These are phyloP conservation scores for Chaitophorus viminalis DNA, from an alignment of 2,888 invertebrate genomes.

Conservation along the genomic window DNA sequence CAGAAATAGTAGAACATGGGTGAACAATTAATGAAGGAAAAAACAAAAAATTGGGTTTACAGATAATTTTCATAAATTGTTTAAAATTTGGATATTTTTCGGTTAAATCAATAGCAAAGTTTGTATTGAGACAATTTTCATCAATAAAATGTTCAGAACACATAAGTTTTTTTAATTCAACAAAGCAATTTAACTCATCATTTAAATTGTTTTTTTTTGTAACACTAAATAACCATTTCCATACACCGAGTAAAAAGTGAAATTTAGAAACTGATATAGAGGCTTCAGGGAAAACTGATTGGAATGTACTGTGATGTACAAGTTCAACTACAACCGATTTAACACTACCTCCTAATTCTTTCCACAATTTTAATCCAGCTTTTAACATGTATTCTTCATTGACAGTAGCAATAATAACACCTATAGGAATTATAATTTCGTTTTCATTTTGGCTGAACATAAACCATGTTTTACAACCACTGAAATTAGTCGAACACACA, in stretches of 20 bases:
- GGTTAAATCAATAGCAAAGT: background rate
- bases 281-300: conserved; percentile 41
- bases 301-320: background rate
- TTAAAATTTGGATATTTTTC: conserved; percentile 16
- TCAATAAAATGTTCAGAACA: conserved; percentile 4
- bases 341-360: conserved; percentile 8
- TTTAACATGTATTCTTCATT: conserved; percentile 7
- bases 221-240: conserved; percentile 30
- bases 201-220: background rate
- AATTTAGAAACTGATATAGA: conserved; percentile 39
- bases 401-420: conserved; percentile 18
- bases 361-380: conserved; percentile 12
- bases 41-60: background rate
- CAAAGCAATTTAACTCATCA: conserved; percentile 23
- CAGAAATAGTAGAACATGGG: conserved; percentile 20
- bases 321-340: conserved; percentile 29
- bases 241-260: conserved; percentile 32
- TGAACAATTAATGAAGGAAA: background rate
- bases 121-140: background rate
- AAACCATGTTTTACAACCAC: conserved; percentile 22
- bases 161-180: conserved; percentile 24
- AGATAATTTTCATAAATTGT: conserved; percentile 17
- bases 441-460: conserved; percentile 10
- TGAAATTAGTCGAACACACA: conserved; percentile 37
- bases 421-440: background rate